These are phyloP conservation scores for Carassius carassius DNA, from an alignment of 2,113 vertebrate species.

Conservation along the genomic window DNA sequence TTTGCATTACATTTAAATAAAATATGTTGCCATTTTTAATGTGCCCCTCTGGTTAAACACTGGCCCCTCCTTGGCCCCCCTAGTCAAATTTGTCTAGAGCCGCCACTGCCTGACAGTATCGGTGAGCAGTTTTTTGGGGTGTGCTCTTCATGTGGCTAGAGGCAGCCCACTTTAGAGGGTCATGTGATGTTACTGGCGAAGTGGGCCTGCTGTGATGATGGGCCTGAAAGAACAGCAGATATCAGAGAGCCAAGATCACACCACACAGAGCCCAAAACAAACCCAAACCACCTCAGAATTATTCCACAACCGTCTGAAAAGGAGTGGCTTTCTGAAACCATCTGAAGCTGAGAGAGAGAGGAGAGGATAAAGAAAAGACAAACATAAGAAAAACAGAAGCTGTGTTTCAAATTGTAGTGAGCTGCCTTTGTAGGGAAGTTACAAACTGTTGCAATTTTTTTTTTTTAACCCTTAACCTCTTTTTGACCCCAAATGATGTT, in stretches of 20 bases:
- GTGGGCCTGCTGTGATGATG: slow-evolving; percentile 61
- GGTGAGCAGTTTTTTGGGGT: slow-evolving; percentile 59
- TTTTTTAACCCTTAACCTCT: too few relatives aligned
- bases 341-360: background rate
- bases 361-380: background rate
- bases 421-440: background rate
- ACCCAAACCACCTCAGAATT: slow-evolving; percentile 42
- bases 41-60: too few relatives aligned
- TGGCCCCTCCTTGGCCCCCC: too few relatives aligned
- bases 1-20: too few relatives aligned
- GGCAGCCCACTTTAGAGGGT: slow-evolving; percentile 73
- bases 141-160: slow-evolving; percentile 74
- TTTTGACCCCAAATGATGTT: too few relatives aligned
- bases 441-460: background rate
- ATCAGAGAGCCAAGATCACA: slow-evolving; percentile 39
- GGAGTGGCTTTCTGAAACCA: slow-evolving; percentile 6
- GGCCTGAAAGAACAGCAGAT: slow-evolving; percentile 70
- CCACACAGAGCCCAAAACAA: slow-evolving; percentile 29
- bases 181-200: slow-evolving; percentile 73
- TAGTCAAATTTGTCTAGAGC: too few relatives aligned
- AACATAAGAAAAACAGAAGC: background rate
- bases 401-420: background rate
- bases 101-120: slow-evolving; percentile 63
- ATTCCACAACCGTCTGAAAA: slow-evolving; percentile 27
- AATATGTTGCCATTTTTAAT: too few relatives aligned